These are phyloP conservation scores for Sebastiscus albofasciatus DNA, from an alignment of 2,797 vertebrate species.

Conservation along the genomic window DNA sequence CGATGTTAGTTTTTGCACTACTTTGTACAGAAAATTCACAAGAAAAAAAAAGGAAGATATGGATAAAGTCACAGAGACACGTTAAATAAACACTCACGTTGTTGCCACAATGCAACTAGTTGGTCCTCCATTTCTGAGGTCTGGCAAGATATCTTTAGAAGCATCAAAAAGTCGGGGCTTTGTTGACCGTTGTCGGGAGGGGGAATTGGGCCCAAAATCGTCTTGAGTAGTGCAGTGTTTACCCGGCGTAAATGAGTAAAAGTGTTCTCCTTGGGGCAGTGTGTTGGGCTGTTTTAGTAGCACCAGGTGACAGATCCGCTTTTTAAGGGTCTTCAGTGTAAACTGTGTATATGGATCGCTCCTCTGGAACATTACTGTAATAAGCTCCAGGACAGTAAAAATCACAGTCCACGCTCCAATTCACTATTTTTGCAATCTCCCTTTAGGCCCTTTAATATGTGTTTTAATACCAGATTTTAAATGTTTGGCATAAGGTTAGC, in stretches of 20 bases:
- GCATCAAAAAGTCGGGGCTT: too few species aligned
- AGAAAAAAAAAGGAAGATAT: too few species aligned
- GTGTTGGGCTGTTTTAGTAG: conserved; percentile 5
- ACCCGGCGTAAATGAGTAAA: not conserved
- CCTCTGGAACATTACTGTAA: conserved; percentile 61
- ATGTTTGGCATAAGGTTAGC: conserved; percentile 31
- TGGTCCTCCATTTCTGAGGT: too few species aligned
- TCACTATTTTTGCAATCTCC: conserved; percentile 31
- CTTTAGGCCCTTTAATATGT: conserved; percentile 9
- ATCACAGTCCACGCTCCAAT: conserved; percentile 28
- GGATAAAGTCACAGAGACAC: too few species aligned
- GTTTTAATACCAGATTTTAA: conserved; percentile 43
- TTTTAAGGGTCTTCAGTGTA: conserved; percentile 47
- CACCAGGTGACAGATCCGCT: conserved; percentile 12
- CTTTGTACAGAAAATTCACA: too few species aligned
- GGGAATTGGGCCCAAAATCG: fast-evolving
- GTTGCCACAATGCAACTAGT: too few species aligned
- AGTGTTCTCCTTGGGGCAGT: not conserved
- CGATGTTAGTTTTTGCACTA: too few species aligned
- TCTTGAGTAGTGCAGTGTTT: fast-evolving
- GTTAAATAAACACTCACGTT: too few species aligned
- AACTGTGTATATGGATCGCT: conserved; percentile 39
- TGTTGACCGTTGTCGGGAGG: too few species aligned
- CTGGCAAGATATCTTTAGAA: too few species aligned
- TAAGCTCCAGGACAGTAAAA: conserved; percentile 53